Evolutionary conservation across 1,140 invertebrate genomes (phyloP).

Genomic region (Drosophila pseudoobscura): DNA sequence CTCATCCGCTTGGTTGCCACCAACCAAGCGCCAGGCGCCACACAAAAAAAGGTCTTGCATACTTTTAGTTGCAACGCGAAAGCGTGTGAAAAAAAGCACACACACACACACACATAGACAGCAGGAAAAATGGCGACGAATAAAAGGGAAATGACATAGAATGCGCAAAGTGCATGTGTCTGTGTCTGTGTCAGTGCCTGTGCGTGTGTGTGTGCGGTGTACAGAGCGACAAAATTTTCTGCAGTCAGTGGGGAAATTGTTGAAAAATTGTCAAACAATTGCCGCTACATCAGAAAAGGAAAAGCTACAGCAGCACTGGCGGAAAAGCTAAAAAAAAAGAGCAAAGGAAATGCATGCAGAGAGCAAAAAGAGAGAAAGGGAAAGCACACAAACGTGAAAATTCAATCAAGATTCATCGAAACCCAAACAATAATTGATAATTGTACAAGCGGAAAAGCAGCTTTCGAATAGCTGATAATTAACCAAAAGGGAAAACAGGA

Average conservation of each 20-base stretch:
- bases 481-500: too few species aligned
- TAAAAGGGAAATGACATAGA: slow-evolving; percentile 46
- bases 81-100: slow-evolving; percentile 75
- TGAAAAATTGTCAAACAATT: slow-evolving; percentile 81
- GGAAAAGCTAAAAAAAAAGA: slow-evolving; percentile 7
- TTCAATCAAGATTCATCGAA: too few species aligned
- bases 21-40: slow-evolving; percentile 37
- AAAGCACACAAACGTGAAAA: too few species aligned
- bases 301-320: slow-evolving; percentile 9
- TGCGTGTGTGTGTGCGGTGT: background rate
- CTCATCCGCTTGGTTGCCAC: slow-evolving; percentile 50
- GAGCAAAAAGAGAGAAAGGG: too few species aligned
- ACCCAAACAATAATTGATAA: too few species aligned
- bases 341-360: too few species aligned
- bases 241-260: slow-evolving; percentile 68
- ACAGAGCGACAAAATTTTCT: slow-evolving; percentile 29
- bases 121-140: slow-evolving; percentile 36
- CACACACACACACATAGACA: slow-evolving; percentile 31
- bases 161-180: background rate
- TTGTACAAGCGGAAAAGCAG: too few species aligned
- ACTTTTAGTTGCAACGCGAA: slow-evolving; percentile 65
- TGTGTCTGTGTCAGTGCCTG: too few species aligned
- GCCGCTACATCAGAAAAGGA: slow-evolving; percentile 41
- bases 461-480: too few species aligned
- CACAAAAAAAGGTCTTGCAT: slow-evolving; percentile 58